Evolutionary conservation across 2,888 invertebrate species (phyloP).

Genomic region (Cerastoderma edule): DNA sequence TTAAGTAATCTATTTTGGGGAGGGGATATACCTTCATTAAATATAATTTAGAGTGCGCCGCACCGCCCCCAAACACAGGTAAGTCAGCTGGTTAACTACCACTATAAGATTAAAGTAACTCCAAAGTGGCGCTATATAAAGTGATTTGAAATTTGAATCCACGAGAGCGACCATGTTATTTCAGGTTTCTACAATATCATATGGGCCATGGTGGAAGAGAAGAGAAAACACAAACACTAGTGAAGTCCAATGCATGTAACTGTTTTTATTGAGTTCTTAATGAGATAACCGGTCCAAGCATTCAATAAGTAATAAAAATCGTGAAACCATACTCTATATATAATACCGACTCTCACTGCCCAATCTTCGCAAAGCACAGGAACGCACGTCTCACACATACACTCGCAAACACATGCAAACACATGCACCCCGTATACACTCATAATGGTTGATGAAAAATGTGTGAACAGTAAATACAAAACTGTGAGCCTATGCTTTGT

Average conservation of each 20-base stretch:
- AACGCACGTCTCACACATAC: neutral
- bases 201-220: too few species aligned
- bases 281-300: constrained; percentile 27
- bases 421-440: neutral
- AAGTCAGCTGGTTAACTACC: too few species aligned
- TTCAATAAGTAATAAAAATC: constrained; percentile 11
- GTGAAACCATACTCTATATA: neutral
- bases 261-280: constrained; percentile 18
- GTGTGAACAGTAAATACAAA: neutral
- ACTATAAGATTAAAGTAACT: too few species aligned
- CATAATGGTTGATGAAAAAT: neutral
- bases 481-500: neutral
- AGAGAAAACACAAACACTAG: too few species aligned
- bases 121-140: too few species aligned
- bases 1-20: too few species aligned
- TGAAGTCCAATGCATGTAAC: constrained; percentile 22
- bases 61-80: too few species aligned
- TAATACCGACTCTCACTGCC: neutral
- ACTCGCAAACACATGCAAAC: neutral
- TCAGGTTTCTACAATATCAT: too few species aligned
- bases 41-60: too few species aligned
- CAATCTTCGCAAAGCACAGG: neutral
- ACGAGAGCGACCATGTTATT: too few species aligned
- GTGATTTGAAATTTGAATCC: too few species aligned
- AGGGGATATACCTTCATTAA: too few species aligned